Evolutionary conservation across 2,113 vertebrate species (phyloP).

Genomic region (Indicator indicator): DNA sequence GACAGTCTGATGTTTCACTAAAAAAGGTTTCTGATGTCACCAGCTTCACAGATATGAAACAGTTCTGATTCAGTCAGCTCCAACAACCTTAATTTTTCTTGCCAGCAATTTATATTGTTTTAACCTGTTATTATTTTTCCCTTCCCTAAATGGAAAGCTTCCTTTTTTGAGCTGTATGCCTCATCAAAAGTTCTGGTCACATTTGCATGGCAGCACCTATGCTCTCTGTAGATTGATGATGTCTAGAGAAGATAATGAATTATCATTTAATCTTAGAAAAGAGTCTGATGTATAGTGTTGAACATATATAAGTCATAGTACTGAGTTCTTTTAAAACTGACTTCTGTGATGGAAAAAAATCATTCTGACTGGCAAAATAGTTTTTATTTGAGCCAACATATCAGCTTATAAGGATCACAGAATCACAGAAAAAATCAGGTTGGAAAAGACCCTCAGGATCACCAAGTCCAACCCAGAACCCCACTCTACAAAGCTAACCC

Average conservation of each 20-base stretch:
- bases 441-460: too few relatives aligned
- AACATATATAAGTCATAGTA: neutral
- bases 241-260: neutral
- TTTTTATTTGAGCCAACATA: neutral
- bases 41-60: neutral
- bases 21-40: neutral
- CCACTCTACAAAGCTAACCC: too few relatives aligned
- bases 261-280: neutral
- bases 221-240: neutral
- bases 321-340: neutral
- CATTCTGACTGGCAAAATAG: neutral
- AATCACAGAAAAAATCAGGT: too few relatives aligned
- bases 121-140: neutral
- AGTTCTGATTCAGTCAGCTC: neutral
- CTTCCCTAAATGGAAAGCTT: neutral
- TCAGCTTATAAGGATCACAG: neutral
- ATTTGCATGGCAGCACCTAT: neutral
- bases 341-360: neutral
- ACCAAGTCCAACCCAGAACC: too few relatives aligned
- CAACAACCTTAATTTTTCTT: neutral
- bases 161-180: neutral
- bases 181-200: neutral
- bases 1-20: neutral
- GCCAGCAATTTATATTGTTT: neutral
- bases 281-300: neutral